Base-by-base conservation (phyloP, 2,797 vertebrate genomes). In the Scomberomorus guttatus region DNA sequence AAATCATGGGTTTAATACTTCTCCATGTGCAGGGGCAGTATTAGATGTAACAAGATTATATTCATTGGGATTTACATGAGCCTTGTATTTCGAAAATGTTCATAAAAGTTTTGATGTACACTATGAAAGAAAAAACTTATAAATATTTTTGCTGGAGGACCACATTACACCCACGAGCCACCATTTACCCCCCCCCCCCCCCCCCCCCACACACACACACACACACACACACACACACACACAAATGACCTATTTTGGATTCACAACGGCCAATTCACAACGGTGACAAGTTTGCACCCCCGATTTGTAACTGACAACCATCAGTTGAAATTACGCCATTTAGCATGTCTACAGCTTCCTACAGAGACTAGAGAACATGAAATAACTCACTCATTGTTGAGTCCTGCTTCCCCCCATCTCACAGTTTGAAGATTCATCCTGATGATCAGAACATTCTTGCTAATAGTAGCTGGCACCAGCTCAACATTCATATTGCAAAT, bases 381-480 rank as follows among this genome's bases (percentile, higher is more conserved):
- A 37, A 37, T 37, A 37, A 37, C 37, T 12, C 10, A 37, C 37
- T 20, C 57, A 37, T 34, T 2, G 13, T 48, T 50, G 32, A 39
- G 29, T 29, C 39, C 10, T 7, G 51, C 37, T 39, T 59, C 10
- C 2, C 54, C 50, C 68, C 39, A 25, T 73, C 62, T 66, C 34
- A 12, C 50, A 42, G 63, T 63, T 81, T 61, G 78, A 72, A 81
- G 69, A 61, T 64, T 32, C 68, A 8, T 27, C 54, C 55, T 70
- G 57, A 76, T 72, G 69, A 76, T 75, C 17, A 20, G 29, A 25
- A 65, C 39, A 22, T 42, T 70, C 37, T 14, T 5, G 15, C 24
- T 83, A 79, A 86, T 80, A 62, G 66, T 50, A 29, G 46, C 27
- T 42, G 46, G 44, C 4, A 3, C 22, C 1, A 3, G 52, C 24